phyloP scores from a whole-genome alignment of 2,797 vertebrate genomes.

The Paratrypauchen microcephalus region DNA sequence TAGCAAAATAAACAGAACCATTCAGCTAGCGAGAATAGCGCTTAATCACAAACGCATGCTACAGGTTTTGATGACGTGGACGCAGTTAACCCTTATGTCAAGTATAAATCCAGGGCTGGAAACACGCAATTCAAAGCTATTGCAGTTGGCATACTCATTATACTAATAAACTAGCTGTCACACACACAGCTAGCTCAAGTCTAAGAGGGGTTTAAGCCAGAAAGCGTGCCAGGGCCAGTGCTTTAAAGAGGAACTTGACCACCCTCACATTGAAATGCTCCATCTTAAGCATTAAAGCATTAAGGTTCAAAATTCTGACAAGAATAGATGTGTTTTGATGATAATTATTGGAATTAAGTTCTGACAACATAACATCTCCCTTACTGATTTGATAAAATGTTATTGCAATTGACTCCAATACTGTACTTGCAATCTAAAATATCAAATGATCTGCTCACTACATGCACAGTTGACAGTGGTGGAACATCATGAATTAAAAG shows the following conservation, averaged over 20 bases:
- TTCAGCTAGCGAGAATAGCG: not conserved
- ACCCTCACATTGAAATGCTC: constrained; percentile 17
- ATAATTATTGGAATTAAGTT: not conserved
- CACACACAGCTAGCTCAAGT: constrained; percentile 37
- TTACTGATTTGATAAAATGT: too few species aligned
- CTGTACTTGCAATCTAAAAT: too few species aligned
- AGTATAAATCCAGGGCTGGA: constrained; percentile 16
- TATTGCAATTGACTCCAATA: too few species aligned
- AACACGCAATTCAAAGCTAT: constrained; percentile 26
- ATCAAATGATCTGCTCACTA: too few species aligned
- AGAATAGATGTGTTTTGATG: not conserved
- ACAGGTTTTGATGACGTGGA: not conserved
- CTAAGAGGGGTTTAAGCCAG: constrained; percentile 40
- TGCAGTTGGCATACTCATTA: constrained; percentile 32
- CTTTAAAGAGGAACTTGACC: constrained; percentile 46
- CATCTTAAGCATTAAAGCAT: not conserved
- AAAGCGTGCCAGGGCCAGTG: constrained; percentile 41
- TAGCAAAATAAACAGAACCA: not conserved
- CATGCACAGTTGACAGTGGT: too few species aligned
- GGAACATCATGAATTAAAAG: too few species aligned
- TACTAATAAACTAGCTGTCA: constrained; percentile 28
- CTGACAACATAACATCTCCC: not conserved
- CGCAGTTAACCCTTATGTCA: constrained; percentile 12
- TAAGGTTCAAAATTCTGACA: not conserved
- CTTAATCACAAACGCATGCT: not conserved